Conservation (phyloP, 2,797 vertebrate species). For the Platyrinchus mystaceus region DNA sequence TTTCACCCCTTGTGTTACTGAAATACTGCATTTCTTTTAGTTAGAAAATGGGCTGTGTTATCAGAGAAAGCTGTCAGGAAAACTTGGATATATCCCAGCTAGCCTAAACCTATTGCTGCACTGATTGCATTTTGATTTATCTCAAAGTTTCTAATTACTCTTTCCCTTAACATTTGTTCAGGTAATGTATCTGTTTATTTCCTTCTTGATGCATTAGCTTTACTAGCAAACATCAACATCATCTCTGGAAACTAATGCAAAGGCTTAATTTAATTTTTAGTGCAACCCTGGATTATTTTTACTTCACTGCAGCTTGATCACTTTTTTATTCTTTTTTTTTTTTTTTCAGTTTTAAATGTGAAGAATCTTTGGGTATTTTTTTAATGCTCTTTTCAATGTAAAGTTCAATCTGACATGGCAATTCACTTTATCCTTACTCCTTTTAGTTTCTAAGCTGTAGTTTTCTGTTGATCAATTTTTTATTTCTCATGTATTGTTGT, state of each 20-base stretch:
- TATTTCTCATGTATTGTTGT: not conserved
- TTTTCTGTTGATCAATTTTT: not conserved
- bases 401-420: not conserved
- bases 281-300: not conserved
- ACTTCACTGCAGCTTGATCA: not conserved
- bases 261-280: not conserved
- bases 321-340: not conserved
- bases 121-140: constrained; percentile 45
- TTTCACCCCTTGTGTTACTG: not conserved
- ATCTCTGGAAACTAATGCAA: not conserved
- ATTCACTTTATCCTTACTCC: not conserved
- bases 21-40: not conserved
- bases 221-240: not conserved
- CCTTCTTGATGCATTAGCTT: not conserved
- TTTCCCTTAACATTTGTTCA: not conserved
- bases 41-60: not conserved
- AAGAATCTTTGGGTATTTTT: not conserved
- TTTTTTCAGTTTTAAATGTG: not conserved
- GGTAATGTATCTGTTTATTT: constrained; percentile 1
- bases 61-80: not conserved
- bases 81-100: not conserved
- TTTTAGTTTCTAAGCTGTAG: not conserved
- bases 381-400: not conserved
- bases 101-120: not conserved
- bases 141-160: constrained; percentile 12